Conservation (phyloP, 2,113 vertebrate species). For the Nymphicus hollandicus region DNA sequence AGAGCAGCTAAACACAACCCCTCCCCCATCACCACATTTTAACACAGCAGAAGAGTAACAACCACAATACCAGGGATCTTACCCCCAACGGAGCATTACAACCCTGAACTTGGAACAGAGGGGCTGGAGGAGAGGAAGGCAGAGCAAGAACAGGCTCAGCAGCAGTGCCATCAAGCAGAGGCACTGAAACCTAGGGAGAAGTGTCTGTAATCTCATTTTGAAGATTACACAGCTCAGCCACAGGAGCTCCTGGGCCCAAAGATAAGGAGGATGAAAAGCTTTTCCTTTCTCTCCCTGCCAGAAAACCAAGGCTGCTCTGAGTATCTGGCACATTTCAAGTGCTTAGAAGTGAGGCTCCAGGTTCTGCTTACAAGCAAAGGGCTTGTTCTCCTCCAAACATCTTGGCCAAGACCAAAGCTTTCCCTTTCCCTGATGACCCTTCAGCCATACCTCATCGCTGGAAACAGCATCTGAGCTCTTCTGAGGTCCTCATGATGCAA, state of each 20-base stretch:
- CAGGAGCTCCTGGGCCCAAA: neutral
- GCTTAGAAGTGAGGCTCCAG: neutral
- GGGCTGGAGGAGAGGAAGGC: neutral
- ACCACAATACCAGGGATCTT: rapidly evolving
- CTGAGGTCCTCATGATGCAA: neutral
- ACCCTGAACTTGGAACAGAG: neutral
- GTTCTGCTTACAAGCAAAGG: neutral
- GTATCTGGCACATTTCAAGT: neutral
- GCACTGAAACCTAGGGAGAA: neutral
- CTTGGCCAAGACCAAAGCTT: neutral
- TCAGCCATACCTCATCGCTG: neutral
- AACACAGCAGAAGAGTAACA: neutral
- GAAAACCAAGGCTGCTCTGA: neutral
- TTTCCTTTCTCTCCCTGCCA: neutral
- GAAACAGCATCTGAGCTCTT: neutral
- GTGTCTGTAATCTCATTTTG: neutral
- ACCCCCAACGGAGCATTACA: rapidly evolving
- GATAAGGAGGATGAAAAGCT: neutral
- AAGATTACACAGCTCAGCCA: neutral
- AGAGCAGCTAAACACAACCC: neutral
- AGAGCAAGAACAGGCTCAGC: neutral
- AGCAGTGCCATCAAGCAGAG: neutral
- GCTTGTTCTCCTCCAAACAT: neutral
- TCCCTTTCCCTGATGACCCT: neutral
- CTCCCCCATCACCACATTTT: neutral